Percentiles rank a stretch among this genome's conserved stretches.
These are phyloP conservation scores for Cairina moschata DNA, from an alignment of 2,113 vertebrate genomes.

Conservation along the genomic window DNA sequence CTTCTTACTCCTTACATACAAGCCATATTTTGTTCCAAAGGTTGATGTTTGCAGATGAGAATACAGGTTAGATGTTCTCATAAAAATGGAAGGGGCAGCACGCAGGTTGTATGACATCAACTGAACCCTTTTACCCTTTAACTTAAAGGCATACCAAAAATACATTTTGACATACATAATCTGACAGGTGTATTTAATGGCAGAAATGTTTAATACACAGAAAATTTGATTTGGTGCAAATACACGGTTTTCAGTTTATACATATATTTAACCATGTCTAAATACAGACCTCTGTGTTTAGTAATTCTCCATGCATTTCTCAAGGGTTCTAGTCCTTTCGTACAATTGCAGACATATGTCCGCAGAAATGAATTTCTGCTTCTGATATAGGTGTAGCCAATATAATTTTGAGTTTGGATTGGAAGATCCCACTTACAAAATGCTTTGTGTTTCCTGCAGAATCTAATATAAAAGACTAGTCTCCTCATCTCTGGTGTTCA, in stretches of 20 bases:
- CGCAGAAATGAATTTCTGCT: neutral
- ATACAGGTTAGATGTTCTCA: slow-evolving; percentile 30
- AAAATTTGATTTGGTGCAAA: slow-evolving; percentile 16
- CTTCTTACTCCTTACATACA: neutral
- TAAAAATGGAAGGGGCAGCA: slow-evolving; percentile 48
- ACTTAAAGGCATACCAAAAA: slow-evolving; percentile 48
- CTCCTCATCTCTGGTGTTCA: neutral
- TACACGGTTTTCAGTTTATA: slow-evolving; percentile 15
- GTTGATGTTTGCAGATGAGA: neutral
- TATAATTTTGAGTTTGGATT: neutral
- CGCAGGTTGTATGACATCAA: neutral
- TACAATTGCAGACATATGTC: neutral
- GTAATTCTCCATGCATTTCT: slow-evolving; percentile 12
- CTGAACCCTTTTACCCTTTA: slow-evolving; percentile 49
- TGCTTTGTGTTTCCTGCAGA: neutral
- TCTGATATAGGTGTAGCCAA: neutral
- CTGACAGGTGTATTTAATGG: neutral
- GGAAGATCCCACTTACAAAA: neutral
- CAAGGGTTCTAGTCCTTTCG: slow-evolving; percentile 1
- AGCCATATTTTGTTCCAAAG: slow-evolving; percentile 21
- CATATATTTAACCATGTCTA: slow-evolving; percentile 55
- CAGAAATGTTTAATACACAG: neutral
- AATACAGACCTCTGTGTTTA: slow-evolving; percentile 11
- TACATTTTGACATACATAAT: slow-evolving; percentile 13
- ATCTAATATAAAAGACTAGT: neutral